These are phyloP conservation scores for Acromyrmex echinatior DNA, from an alignment of 1,140 invertebrate genomes.

Conservation along the genomic window DNA sequence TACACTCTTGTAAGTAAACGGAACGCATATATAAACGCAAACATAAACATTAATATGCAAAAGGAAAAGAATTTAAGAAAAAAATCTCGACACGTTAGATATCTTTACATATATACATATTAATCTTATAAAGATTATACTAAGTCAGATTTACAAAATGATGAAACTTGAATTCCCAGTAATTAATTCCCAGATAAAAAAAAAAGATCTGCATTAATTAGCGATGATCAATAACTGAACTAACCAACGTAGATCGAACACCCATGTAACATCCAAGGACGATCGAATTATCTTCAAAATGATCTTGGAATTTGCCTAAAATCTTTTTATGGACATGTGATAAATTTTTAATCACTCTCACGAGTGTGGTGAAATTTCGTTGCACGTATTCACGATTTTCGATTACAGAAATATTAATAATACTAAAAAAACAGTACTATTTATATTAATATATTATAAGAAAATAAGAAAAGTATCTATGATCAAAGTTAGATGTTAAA, in stretches of 20 bases:
- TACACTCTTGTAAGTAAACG: neutral
- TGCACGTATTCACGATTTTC: too few species aligned
- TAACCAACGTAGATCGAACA: neutral
- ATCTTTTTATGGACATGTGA: neutral
- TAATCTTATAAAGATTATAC: neutral
- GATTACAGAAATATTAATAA: too few species aligned
- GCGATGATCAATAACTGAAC: neutral
- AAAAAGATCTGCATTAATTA: neutral
- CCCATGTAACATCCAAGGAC: neutral
- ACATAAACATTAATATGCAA: too few species aligned
- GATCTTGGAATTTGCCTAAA: neutral
- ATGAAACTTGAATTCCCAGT: neutral
- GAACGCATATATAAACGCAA: neutral
- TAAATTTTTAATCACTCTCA: too few species aligned
- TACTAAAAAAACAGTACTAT: too few species aligned
- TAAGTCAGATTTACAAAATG: neutral
- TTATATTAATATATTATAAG: too few species aligned
- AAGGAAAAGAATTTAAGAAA: neutral
- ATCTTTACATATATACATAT: neutral
- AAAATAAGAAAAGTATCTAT: too few species aligned
- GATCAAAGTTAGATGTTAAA: too few species aligned
- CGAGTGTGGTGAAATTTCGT: too few species aligned
- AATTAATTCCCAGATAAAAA: neutral
- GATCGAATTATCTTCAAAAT: neutral
- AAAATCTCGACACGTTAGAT: neutral